Conservation (phyloP, 2,888 invertebrate species). For the Poecilobothrus nobilitatus region DNA sequence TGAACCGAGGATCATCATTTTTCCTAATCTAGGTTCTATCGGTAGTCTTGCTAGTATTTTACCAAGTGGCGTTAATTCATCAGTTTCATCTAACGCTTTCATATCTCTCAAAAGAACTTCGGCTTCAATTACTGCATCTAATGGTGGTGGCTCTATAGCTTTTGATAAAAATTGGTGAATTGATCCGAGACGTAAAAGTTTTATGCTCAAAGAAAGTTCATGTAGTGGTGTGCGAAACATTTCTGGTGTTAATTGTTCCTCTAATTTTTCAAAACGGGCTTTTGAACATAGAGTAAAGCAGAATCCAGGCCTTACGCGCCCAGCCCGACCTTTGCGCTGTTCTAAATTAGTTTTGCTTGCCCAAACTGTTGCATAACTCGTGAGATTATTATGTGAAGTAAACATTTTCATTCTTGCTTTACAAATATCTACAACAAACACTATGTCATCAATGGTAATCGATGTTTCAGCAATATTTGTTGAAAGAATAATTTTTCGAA, state of each 20-base stretch:
- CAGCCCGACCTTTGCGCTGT: slow-evolving; percentile 87
- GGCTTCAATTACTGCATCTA: slow-evolving; percentile 97
- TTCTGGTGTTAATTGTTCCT: slow-evolving; percentile 91
- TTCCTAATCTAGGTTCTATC: slow-evolving; percentile 92
- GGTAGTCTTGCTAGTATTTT: slow-evolving; percentile 88
- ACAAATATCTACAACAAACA: slow-evolving; percentile 94
- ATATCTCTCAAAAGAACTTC: slow-evolving; percentile 77
- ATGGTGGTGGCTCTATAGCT: slow-evolving; percentile 90
- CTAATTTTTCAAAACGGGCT: slow-evolving; percentile 62
- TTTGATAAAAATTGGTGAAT: slow-evolving; percentile 94
- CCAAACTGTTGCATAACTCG: slow-evolving; percentile 95
- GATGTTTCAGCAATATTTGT: slow-evolving; percentile 99
- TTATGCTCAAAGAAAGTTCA: slow-evolving; percentile 85
- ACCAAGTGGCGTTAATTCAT: slow-evolving; percentile 89
- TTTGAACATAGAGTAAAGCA: slow-evolving; percentile 87
- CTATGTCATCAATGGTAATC: slow-evolving; percentile 96
- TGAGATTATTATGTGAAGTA: slow-evolving; percentile 97
- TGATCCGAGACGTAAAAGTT: slow-evolving; percentile 74
- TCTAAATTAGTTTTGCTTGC: slow-evolving; percentile 90
- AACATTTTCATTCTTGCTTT: slow-evolving; percentile 97
- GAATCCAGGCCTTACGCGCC: slow-evolving; percentile 86
- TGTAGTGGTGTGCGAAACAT: slow-evolving; percentile 97
- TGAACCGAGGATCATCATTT: slow-evolving; percentile 93
- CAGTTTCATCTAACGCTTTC: slow-evolving; percentile 78
- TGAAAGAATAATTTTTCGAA: slow-evolving; percentile 89